phyloP scores from a whole-genome alignment of 2,113 vertebrate genomes.

The Tor tambroides region DNA sequence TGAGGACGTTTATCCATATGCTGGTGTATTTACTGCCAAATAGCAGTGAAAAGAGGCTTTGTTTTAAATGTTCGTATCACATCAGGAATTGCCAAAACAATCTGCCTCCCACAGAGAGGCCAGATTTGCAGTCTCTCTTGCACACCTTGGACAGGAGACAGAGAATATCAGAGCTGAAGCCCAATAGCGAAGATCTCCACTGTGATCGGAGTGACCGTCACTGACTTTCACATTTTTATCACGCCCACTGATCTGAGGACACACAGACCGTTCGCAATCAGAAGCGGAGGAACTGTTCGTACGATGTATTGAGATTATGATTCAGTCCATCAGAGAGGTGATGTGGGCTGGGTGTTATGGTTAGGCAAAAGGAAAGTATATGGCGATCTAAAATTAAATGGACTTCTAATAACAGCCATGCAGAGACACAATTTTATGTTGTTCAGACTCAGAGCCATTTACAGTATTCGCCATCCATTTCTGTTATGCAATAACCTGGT shows the following conservation, averaged over 20 bases:
- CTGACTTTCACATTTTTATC: slow-evolving; percentile 47
- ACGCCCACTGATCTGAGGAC: slow-evolving; percentile 61
- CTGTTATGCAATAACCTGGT: background rate
- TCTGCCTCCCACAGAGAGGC: slow-evolving; percentile 67
- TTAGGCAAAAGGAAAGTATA: slow-evolving; percentile 5
- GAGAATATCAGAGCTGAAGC: slow-evolving; percentile 15
- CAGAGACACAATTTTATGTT: background rate
- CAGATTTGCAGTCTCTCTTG: slow-evolving; percentile 65
- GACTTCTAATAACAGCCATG: background rate
- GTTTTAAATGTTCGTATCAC: slow-evolving; percentile 71
- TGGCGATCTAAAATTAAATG: background rate
- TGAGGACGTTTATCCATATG: slow-evolving; percentile 75
- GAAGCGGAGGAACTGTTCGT: slow-evolving; percentile 28
- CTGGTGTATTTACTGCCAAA: slow-evolving; percentile 75
- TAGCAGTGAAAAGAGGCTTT: slow-evolving; percentile 64
- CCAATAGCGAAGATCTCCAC: slow-evolving; percentile 22
- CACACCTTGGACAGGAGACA: slow-evolving; percentile 55
- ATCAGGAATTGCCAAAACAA: slow-evolving; percentile 70
- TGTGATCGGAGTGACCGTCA: slow-evolving; percentile 55
- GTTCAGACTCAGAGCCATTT: background rate
- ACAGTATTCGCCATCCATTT: background rate
- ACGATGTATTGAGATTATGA: slow-evolving; percentile 31
- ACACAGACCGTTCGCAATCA: slow-evolving; percentile 43
- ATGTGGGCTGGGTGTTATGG: background rate
- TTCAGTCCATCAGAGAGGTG: slow-evolving; percentile 21